Evolutionary conservation across 2,797 vertebrate genomes (phyloP), one percentile per base, ranked within the genome.

Genomic region (Moxostoma hubbsi): DNA sequence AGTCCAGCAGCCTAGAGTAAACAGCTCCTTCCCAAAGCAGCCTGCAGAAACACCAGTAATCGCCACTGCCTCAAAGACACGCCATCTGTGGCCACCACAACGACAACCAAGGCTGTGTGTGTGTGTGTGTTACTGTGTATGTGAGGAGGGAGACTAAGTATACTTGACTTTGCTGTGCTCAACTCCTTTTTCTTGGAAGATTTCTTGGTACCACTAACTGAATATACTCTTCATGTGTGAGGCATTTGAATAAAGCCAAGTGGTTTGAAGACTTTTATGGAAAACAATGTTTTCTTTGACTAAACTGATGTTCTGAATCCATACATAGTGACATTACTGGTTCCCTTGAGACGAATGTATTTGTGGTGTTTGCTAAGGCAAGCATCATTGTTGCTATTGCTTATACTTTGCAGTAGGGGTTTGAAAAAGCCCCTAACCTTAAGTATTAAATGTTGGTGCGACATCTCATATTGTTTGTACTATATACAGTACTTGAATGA

Each of bases 1-100:
- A 84, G 87, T 85, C 69, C 75, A 87, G 87, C 75, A 86, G 85
- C 85, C 85, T 84, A 87, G 81, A 83, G 86, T 89, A 89, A 92
- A 92, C 90, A 89, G 82, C 81, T 89, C 75, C 84, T 87, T 80
- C 86, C 81, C 82, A 65, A 65, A 84, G 63, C 74, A 81, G 83
- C 83, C 84, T 59, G 81, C 82, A 78, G 82, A 87, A 87, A 85
- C 75, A 86, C 85, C 74, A 86, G 82, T 87, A 87, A 91, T 88
- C 86, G 69, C 49, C 84, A 82, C 55, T 77, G 77, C 78, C 78
- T 64, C 87, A 79, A 82, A 81, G 84, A 89, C 85, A 83, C 82
- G 85, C 87, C 77, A 69, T 47, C 70, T 78, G 81, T 54, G 47
- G 79, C 58, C 1, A 46, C 67, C 50, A 65, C 61, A 65, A 47